Evolutionary conservation across 2,888 invertebrate species (phyloP), one percentile per base, ranked within the genome.

Genomic region (Cephus runcator): DNA sequence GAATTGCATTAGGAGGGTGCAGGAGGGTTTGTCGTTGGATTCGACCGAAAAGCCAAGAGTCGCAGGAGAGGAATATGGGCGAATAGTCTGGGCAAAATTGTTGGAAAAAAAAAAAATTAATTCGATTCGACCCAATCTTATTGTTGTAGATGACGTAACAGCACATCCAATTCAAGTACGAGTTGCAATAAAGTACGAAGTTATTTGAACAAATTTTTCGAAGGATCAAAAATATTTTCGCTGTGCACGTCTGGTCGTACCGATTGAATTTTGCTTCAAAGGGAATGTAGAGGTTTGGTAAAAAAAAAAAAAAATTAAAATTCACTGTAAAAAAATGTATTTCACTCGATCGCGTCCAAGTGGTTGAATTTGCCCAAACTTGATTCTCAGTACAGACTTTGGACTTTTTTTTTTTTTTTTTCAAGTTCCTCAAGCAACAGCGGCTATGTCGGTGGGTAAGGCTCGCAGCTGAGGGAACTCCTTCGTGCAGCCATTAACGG

Each of bases 1-100:
- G 80, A 88, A 88, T 88, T 87, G 82, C 83, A 83, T 88, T 87
- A 87, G 83, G 80, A 78, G 56, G 56, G 23, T 23, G 15, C 56
- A 23, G 56, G 56, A 56, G 56, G 23, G 56, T 23, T 23, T 9
- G 56, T 6, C 23, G 56, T 23, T 56, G 56, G 56, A 6, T 23
- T 23, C 23, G 23, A 56, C 56, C 56, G 56, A 56, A 56, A 23
- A 56, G 56, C 56, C 23, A 56, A 56, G 23, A 56, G 23, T 56
- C 9, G 56, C 23, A 56, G 9, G 2, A 23, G 23, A 6, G 9
- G 23, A 23, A 9, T 9, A 23, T 56, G 56, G 23, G 23, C 56
- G 56, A 40, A 1, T 1, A 15, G 15, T 23, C 1, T 56, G 56
- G 2, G 9, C 2, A 23, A 9, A 56, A 56, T 56, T 15, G 56